These are phyloP conservation scores for Sinonovacula constricta DNA, from an alignment of 1,140 invertebrate genomes.

Conservation along the genomic window DNA sequence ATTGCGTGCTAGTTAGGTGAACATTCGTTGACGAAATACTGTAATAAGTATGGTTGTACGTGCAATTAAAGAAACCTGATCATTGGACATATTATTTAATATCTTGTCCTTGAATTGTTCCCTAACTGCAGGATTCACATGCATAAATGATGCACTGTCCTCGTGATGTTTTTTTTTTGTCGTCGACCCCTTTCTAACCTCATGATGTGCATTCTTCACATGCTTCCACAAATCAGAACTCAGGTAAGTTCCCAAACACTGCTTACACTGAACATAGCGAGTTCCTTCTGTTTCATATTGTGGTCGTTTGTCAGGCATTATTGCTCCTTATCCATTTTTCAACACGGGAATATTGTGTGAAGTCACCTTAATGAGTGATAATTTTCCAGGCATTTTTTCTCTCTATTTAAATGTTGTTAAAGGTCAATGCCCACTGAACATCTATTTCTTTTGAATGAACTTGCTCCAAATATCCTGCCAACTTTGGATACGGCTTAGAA, in stretches of 20 bases:
- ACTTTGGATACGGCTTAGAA: no score
- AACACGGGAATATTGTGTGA: no score
- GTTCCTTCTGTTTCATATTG: background rate
- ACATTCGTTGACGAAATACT: background rate
- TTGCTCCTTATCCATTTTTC: no score
- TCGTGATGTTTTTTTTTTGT: constrained; percentile 3
- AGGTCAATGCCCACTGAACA: no score
- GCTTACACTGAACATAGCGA: constrained; percentile 4
- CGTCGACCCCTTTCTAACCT: background rate
- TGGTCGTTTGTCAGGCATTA: constrained; percentile 27
- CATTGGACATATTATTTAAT: background rate
- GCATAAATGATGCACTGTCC: background rate
- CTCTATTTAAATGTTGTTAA: no score
- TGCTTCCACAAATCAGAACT: constrained; percentile 11
- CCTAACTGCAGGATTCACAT: background rate
- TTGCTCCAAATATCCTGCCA: no score
- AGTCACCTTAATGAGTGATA: no score
- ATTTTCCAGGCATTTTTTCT: no score
- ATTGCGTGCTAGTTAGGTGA: background rate
- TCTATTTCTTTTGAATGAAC: no score
- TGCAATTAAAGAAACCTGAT: background rate
- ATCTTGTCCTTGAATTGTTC: background rate
- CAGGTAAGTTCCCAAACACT: constrained; percentile 13
- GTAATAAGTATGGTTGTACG: background rate
- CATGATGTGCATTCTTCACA: constrained; percentile 20